Conservation (phyloP, 2,888 invertebrate genomes). For the Craniophora ligustri region DNA sequence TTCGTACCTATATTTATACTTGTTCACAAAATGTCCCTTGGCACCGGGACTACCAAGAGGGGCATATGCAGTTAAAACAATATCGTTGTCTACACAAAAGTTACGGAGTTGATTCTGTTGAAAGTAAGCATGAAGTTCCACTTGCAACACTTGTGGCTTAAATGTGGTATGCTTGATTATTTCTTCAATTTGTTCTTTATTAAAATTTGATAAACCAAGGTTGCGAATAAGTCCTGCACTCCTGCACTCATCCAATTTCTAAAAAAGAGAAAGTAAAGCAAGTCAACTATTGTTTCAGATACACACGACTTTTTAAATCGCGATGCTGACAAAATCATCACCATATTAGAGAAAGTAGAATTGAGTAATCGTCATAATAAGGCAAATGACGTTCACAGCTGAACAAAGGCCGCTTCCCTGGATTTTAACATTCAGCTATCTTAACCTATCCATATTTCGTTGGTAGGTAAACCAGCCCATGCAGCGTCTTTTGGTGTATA, state of each 20-base stretch:
- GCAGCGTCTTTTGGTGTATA: too few relatives aligned
- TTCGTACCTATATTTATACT: conserved; percentile 89
- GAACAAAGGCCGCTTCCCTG: too few relatives aligned
- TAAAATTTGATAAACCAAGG: conserved; percentile 95
- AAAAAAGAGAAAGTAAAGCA: too few relatives aligned
- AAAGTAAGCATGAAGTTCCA: conserved; percentile 93
- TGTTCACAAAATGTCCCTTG: conserved; percentile 89
- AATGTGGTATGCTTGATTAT: conserved; percentile 89
- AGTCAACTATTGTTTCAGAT: too few relatives aligned
- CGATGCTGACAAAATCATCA: too few relatives aligned
- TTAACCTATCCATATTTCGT: too few relatives aligned
- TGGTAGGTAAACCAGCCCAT: too few relatives aligned
- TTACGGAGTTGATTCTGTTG: conserved; percentile 91
- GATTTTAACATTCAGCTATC: too few relatives aligned
- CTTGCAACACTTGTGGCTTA: conserved; percentile 92
- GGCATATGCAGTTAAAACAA: conserved; percentile 91
- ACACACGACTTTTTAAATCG: too few relatives aligned
- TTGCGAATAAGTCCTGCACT: conserved; percentile 90
- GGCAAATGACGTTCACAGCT: too few relatives aligned
- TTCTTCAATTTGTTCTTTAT: conserved; percentile 90
- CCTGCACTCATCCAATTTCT: conserved; percentile 93
- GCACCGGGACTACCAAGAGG: conserved; percentile 93
- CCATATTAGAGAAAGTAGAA: too few relatives aligned
- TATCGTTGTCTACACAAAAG: conserved; percentile 89
- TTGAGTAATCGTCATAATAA: too few relatives aligned